Evolutionary conservation across 2,888 invertebrate genomes (phyloP).

Genomic region (Oligia strigilis): DNA sequence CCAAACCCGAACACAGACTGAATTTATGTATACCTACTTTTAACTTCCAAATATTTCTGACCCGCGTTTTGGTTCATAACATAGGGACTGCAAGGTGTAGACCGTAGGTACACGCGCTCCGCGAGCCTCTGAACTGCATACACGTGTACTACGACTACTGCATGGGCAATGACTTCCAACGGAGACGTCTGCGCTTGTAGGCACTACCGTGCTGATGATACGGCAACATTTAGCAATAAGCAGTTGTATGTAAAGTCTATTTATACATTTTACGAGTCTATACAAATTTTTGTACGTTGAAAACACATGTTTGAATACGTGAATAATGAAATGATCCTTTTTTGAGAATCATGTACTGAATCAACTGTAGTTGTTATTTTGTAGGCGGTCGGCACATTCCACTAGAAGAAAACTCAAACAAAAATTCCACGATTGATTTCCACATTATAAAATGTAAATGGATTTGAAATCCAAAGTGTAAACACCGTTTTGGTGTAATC

Average conservation of each 20-base stretch:
- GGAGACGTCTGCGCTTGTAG: conserved; percentile 64
- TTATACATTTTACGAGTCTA: conserved; percentile 90
- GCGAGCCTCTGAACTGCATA: conserved; percentile 36
- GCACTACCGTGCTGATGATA: conserved; percentile 74
- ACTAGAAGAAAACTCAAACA: conserved; percentile 86
- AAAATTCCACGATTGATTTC: conserved; percentile 89
- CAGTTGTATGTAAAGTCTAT: conserved; percentile 90
- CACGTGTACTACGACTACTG: conserved; percentile 63
- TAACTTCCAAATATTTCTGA: conserved; percentile 82
- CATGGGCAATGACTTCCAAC: conserved; percentile 67
- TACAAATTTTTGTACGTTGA: conserved; percentile 90
- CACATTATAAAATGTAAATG: conserved; percentile 87
- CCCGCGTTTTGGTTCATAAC: conserved; percentile 62
- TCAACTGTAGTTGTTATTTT: conserved; percentile 88
- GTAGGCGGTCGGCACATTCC: conserved; percentile 91
- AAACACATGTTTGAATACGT: conserved; percentile 87
- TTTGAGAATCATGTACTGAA: conserved; percentile 90
- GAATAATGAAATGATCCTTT: conserved; percentile 88
- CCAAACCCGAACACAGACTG: conserved; percentile 89
- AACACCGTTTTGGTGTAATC: conserved; percentile 86
- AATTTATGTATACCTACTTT: conserved; percentile 87
- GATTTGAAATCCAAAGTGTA: conserved; percentile 87
- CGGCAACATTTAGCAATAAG: conserved; percentile 89
- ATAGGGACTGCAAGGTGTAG: conserved; percentile 57
- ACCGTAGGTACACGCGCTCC: conserved; percentile 37